These are phyloP conservation scores for Grammomys surdaster DNA, from an alignment of 2,113 vertebrate species.

Conservation along the genomic window DNA sequence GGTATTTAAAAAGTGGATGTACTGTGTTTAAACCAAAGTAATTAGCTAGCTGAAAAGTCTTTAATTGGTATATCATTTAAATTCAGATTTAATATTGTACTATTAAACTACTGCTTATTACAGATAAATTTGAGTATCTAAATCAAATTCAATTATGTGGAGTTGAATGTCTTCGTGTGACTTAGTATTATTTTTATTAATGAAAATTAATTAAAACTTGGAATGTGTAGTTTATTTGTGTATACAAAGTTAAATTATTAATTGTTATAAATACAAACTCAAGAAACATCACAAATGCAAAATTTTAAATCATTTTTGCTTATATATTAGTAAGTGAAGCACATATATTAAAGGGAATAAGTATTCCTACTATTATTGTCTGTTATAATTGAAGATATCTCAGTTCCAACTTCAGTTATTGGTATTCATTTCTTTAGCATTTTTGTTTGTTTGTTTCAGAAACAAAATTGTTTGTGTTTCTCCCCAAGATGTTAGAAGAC, in stretches of 20 bases:
- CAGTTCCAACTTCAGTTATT: constrained; percentile 39
- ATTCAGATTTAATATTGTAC: constrained; percentile 68
- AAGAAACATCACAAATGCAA: constrained; percentile 48
- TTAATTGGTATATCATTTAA: constrained; percentile 75
- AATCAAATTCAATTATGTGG: constrained; percentile 57
- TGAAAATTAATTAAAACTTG: constrained; percentile 73
- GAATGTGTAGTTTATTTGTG: constrained; percentile 60
- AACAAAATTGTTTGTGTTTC: not conserved
- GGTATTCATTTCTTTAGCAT: not conserved
- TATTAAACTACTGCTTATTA: constrained; percentile 73
- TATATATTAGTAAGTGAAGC: constrained; percentile 33
- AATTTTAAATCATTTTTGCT: constrained; percentile 52
- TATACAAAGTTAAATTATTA: constrained; percentile 68
- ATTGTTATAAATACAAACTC: constrained; percentile 53
- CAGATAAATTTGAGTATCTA: constrained; percentile 60
- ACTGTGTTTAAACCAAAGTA: constrained; percentile 63
- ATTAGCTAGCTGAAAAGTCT: constrained; percentile 72
- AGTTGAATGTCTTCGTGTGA: constrained; percentile 25
- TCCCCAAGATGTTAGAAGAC: not conserved
- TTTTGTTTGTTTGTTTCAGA: not conserved
- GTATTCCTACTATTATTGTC: constrained; percentile 36
- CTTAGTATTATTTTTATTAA: constrained; percentile 69
- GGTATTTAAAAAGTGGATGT: constrained; percentile 48
- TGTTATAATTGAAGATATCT: constrained; percentile 1
- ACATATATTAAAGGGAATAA: constrained; percentile 37